Evolutionary conservation across 2,797 vertebrate species (phyloP).

Genomic region (Rhinoraja longicauda): DNA sequence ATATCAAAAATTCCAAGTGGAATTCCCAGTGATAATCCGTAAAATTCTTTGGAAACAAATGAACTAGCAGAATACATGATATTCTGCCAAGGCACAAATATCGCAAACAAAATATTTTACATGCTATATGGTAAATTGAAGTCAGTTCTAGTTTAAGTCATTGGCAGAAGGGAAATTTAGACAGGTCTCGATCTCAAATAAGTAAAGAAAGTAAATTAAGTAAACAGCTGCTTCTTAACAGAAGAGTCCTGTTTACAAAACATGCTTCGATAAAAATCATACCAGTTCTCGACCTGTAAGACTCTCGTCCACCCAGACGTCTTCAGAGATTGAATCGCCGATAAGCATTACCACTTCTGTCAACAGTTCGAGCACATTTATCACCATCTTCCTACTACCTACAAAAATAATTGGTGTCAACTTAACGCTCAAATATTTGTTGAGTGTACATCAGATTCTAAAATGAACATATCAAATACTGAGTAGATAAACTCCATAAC

Average conservation of each 20-base stretch:
- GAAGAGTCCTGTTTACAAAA: neutral
- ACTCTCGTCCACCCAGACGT: slow-evolving; percentile 88
- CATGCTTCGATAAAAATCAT: slow-evolving; percentile 52
- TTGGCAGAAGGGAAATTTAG: neutral
- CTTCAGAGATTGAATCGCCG: slow-evolving; percentile 72
- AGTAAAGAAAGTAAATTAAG: neutral
- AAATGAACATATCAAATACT: neutral
- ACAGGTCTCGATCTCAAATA: neutral
- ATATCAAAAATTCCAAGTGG: neutral
- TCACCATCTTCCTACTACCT: slow-evolving; percentile 74
- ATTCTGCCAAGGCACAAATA: neutral
- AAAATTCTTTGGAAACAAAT: neutral
- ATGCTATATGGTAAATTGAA: neutral
- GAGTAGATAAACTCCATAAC: neutral
- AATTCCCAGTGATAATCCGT: neutral
- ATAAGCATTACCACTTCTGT: slow-evolving; percentile 69
- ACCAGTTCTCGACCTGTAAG: slow-evolving; percentile 86
- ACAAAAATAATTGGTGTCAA: slow-evolving; percentile 31
- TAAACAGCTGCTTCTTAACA: neutral
- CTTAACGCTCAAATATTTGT: slow-evolving; percentile 27
- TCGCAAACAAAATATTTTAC: neutral
- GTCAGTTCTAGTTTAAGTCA: neutral
- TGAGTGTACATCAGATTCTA: slow-evolving; percentile 36
- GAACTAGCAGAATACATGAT: neutral
- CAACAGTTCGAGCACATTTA: slow-evolving; percentile 77